Evolutionary conservation across 2,113 vertebrate species (phyloP).

Genomic region (Malurus cyaneus): DNA sequence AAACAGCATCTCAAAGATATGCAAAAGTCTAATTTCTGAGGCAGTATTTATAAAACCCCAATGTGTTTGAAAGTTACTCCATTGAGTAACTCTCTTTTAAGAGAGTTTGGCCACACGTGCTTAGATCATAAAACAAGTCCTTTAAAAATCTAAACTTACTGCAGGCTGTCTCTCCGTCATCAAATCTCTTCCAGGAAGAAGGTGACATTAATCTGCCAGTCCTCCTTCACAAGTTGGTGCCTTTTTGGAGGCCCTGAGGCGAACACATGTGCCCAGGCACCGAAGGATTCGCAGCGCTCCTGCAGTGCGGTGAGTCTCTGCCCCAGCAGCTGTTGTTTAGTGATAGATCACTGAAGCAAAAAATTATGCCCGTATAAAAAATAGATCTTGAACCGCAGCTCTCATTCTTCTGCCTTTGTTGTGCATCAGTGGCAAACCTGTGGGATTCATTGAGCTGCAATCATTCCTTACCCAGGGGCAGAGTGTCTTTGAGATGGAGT

Average conservation of each 20-base stretch:
- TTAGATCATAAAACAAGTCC: not conserved
- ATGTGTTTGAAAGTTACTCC: not conserved
- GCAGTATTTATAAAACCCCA: not conserved
- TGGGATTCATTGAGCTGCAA: constrained; percentile 86
- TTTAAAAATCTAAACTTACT: constrained; percentile 35
- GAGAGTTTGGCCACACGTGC: not conserved
- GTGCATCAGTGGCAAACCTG: constrained; percentile 73
- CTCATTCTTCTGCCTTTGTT: constrained; percentile 80
- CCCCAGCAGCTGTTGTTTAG: constrained; percentile 87
- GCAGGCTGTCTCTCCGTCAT: constrained; percentile 70
- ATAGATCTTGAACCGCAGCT: constrained; percentile 78
- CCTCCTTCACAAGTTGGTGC: constrained; percentile 64
- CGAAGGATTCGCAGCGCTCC: constrained; percentile 69
- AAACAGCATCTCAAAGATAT: not conserved
- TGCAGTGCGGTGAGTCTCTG: constrained; percentile 64
- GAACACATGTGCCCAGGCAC: constrained; percentile 73
- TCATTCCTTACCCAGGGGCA: constrained; percentile 82
- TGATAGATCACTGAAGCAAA: constrained; percentile 93
- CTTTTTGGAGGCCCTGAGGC: constrained; percentile 75
- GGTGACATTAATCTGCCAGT: constrained; percentile 69
- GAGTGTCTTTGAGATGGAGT: constrained; percentile 84
- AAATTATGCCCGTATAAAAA: constrained; percentile 86
- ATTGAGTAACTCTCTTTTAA: not conserved
- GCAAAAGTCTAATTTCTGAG: not conserved
- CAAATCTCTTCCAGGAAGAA: constrained; percentile 53